Conservation (phyloP, 2,888 invertebrate species). For the Drosophila cyrtoloma region DNA sequence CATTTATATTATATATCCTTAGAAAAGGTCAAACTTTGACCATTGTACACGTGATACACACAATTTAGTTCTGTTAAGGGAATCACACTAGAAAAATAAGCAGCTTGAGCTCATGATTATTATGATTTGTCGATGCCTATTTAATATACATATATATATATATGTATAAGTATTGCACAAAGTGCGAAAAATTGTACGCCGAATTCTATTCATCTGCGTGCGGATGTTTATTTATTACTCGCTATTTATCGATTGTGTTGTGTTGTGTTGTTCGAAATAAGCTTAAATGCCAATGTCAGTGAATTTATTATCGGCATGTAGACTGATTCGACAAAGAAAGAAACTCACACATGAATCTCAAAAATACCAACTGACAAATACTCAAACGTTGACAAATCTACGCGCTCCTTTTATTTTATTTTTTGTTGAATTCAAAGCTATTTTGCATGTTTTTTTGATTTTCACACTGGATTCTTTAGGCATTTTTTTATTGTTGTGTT, state of each 20-base stretch:
- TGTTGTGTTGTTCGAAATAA: slow-evolving; percentile 37
- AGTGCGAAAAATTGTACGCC: slow-evolving; percentile 4
- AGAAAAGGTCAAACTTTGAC: background rate
- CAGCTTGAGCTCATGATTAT: slow-evolving; percentile 59
- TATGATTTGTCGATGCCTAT: slow-evolving; percentile 67
- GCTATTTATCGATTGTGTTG: slow-evolving; percentile 41
- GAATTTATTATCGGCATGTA: slow-evolving; percentile 50
- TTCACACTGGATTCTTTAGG: slow-evolving; percentile 30
- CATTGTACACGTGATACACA: slow-evolving; percentile 21
- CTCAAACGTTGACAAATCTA: slow-evolving; percentile 54
- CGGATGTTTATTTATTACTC: slow-evolving; percentile 67
- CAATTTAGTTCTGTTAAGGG: slow-evolving; percentile 6
- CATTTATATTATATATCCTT: background rate
- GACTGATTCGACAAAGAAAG: background rate
- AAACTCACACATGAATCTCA: slow-evolving; percentile 21
- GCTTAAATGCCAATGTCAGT: slow-evolving; percentile 50
- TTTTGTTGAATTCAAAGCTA: slow-evolving; percentile 49
- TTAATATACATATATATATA: slow-evolving; percentile 8
- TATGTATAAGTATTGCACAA: background rate
- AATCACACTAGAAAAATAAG: slow-evolving; percentile 5
- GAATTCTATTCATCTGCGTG: slow-evolving; percentile 30
- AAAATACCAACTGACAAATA: slow-evolving; percentile 27
- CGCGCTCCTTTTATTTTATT: slow-evolving; percentile 23
- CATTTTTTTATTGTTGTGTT: slow-evolving; percentile 16
- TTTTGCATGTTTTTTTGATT: slow-evolving; percentile 72